Evolutionary conservation across 2,888 invertebrate species (phyloP).

Genomic region (Andrena bucephala): DNA sequence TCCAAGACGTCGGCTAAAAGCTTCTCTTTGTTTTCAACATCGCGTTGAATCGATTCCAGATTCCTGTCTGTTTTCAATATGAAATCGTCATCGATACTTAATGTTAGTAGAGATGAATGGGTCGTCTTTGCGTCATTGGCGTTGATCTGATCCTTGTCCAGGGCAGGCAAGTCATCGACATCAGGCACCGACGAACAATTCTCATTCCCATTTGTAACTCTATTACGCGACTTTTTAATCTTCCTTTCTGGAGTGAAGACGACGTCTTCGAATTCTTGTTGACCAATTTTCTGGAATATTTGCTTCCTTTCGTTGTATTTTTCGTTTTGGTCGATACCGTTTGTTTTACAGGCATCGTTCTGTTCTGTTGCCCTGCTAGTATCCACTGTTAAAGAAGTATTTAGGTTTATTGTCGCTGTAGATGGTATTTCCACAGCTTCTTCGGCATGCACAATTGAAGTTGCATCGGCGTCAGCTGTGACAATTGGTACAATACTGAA

Average conservation of each 20-base stretch:
- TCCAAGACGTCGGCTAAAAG: conserved; percentile 89
- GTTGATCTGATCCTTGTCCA: conserved; percentile 54
- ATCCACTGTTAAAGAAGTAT: conserved; percentile 74
- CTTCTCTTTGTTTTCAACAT: conserved; percentile 91
- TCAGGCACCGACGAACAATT: conserved; percentile 51
- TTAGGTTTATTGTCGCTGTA: conserved; percentile 80
- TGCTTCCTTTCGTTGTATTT: conserved; percentile 86
- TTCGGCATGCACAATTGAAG: conserved; percentile 88
- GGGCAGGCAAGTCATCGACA: conserved; percentile 29
- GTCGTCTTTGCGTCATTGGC: conserved; percentile 72
- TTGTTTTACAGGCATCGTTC: conserved; percentile 49
- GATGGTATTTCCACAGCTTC: conserved; percentile 91
- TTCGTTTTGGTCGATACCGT: conserved; percentile 68
- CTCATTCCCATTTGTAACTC: conserved; percentile 49
- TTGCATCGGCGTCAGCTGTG: conserved; percentile 84
- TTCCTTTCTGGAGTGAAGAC: conserved; percentile 88
- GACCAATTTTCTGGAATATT: conserved; percentile 90
- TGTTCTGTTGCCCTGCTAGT: conserved; percentile 61
- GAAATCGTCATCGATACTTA: conserved; percentile 77
- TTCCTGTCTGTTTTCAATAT: conserved; percentile 75
- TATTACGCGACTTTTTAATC: conserved; percentile 72
- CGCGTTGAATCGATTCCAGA: conserved; percentile 88
- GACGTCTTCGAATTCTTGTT: conserved; percentile 90
- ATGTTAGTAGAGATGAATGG: conserved; percentile 74
- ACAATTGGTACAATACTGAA: conserved; percentile 69